Percentiles rank a stretch among this genome's conserved stretches.
Conservation (phyloP, 2,113 vertebrate genomes). For the Corythoichthys intestinalis region DNA sequence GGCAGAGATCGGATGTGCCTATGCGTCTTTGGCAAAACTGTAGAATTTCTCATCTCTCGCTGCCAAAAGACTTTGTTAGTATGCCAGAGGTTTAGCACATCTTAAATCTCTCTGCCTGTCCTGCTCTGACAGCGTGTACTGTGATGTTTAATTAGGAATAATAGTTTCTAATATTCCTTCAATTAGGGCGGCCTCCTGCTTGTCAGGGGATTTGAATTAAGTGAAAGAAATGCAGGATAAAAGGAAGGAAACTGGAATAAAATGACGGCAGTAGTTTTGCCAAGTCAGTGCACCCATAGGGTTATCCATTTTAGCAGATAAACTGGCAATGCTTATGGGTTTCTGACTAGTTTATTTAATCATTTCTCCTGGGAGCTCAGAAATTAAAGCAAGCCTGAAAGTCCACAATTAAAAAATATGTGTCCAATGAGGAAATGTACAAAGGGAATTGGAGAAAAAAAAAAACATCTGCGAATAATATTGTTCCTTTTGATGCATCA, state of each 20-base stretch:
- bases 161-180: slow-evolving; percentile 71
- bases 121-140: slow-evolving; percentile 66
- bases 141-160: slow-evolving; percentile 77
- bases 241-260: slow-evolving; percentile 18
- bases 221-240: slow-evolving; percentile 27
- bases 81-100: slow-evolving; percentile 69
- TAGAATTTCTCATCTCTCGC: slow-evolving; percentile 58
- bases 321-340: slow-evolving; percentile 43
- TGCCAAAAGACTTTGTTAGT: slow-evolving; percentile 65
- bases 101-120: slow-evolving; percentile 65
- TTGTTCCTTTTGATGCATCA: not conserved
- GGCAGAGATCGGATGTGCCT: slow-evolving; percentile 49
- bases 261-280: slow-evolving; percentile 48
- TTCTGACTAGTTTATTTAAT: slow-evolving; percentile 51
- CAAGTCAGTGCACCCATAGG: slow-evolving; percentile 41
- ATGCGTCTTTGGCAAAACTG: slow-evolving; percentile 55
- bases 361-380: slow-evolving; percentile 44
- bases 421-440: not conserved
- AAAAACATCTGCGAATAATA: not conserved
- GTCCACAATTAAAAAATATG: slow-evolving; percentile 29
- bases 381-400: slow-evolving; percentile 46
- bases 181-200: slow-evolving; percentile 58
- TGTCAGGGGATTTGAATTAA: slow-evolving; percentile 48
- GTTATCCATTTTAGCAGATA: slow-evolving; percentile 34
- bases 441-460: not conserved